Conservation (phyloP, 2,888 invertebrate genomes). For the Coenonympha arcania region DNA sequence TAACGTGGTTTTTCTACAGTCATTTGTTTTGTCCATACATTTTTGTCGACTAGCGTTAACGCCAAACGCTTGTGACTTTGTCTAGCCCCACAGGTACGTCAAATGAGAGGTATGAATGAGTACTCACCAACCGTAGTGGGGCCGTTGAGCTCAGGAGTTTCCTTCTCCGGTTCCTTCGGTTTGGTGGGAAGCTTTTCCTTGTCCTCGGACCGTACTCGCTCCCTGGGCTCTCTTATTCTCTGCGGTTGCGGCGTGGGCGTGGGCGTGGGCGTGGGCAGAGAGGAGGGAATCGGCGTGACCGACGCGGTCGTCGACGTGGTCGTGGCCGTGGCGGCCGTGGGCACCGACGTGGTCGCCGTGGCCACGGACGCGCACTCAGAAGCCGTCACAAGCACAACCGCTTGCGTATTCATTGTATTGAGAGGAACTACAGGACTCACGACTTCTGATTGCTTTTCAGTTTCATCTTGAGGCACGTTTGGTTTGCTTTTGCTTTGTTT, state of each 20-base stretch:
- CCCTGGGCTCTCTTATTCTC: slow-evolving; percentile 48
- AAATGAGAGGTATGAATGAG: neutral
- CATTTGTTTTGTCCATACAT: no score
- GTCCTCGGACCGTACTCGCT: slow-evolving; percentile 42
- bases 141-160: slow-evolving; percentile 44
- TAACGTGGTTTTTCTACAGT: no score
- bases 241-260: slow-evolving; percentile 45
- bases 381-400: slow-evolving; percentile 21
- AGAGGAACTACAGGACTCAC: slow-evolving; percentile 20
- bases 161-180: slow-evolving; percentile 32
- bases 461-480: slow-evolving; percentile 51
- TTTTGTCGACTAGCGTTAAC: no score
- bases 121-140: slow-evolving; percentile 48
- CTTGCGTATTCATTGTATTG: slow-evolving; percentile 12
- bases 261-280: slow-evolving; percentile 31
- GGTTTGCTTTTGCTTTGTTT: slow-evolving; percentile 53
- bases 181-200: slow-evolving; percentile 38
- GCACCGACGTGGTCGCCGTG: slow-evolving; percentile 24
- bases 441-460: slow-evolving; percentile 38
- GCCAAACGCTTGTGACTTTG: no score
- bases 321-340: slow-evolving; percentile 29
- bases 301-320: slow-evolving; percentile 22
- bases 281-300: slow-evolving; percentile 19
- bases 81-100: no score
- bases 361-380: neutral